phyloP scores from a whole-genome alignment of 2,113 vertebrate species.

The Microtus richardsoni region DNA sequence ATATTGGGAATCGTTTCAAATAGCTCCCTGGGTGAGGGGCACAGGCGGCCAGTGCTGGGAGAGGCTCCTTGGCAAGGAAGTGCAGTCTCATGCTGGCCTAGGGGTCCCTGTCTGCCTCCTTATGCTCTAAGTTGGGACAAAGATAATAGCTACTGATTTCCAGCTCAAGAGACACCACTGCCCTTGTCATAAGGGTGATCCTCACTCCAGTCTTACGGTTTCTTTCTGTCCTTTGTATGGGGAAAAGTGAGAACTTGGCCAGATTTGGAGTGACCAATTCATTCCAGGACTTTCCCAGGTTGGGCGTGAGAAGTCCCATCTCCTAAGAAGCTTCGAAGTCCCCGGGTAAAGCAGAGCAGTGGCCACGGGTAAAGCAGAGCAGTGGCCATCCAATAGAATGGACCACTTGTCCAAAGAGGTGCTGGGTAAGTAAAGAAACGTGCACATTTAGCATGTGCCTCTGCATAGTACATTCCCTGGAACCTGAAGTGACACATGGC shows the following conservation, averaged over 20 bases:
- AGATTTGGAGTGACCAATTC: background rate
- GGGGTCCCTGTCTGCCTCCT: background rate
- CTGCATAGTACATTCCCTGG: background rate
- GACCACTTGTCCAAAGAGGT: background rate
- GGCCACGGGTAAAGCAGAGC: background rate
- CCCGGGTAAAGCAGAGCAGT: background rate
- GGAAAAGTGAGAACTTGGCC: background rate
- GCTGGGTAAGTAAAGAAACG: background rate
- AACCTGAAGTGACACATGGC: background rate
- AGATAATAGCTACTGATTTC: background rate
- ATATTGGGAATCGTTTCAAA: background rate
- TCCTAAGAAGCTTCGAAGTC: background rate
- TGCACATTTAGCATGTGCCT: background rate
- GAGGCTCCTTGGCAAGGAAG: background rate
- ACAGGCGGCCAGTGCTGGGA: background rate
- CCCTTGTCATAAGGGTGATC: background rate
- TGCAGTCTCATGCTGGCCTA: background rate
- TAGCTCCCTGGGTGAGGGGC: background rate
- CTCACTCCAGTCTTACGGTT: background rate
- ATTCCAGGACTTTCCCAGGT: background rate
- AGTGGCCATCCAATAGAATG: background rate
- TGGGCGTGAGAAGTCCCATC: background rate
- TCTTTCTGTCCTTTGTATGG: background rate
- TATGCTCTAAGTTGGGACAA: background rate
- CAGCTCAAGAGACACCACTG: background rate